These are phyloP conservation scores for Procambarus virginalis DNA, from an alignment of 1,140 invertebrate species.

Conservation along the genomic window DNA sequence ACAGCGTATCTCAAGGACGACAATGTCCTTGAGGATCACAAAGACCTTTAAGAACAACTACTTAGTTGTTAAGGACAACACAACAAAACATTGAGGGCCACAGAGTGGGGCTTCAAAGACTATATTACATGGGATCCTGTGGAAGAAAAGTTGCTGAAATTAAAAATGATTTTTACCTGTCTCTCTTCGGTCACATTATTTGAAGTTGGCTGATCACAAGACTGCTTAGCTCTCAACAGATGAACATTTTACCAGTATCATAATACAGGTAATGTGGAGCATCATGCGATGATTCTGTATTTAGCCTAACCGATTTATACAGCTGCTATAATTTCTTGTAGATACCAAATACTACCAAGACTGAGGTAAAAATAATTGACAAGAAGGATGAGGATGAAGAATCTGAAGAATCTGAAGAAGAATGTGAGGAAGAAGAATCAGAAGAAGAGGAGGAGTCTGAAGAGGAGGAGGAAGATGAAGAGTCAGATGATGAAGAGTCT, in stretches of 20 bases:
- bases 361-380: not conserved
- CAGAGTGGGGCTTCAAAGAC: too few relatives aligned
- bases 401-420: constrained; percentile 8
- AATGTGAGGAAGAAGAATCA: not conserved
- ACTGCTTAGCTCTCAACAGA: not conserved
- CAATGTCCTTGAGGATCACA: too few relatives aligned
- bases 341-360: constrained; percentile 17
- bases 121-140: too few relatives aligned
- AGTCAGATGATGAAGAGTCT: constrained; percentile 6
- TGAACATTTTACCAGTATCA: not conserved
- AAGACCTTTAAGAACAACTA: too few relatives aligned
- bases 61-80: too few relatives aligned
- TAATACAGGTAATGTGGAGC: not conserved
- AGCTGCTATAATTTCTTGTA: constrained; percentile 1
- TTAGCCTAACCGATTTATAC: not conserved
- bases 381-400: constrained; percentile 20
- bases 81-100: too few relatives aligned
- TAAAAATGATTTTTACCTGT: too few relatives aligned
- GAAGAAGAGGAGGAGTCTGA: not conserved
- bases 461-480: not conserved
- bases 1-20: too few relatives aligned
- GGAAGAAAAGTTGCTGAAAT: too few relatives aligned
- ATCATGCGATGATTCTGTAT: not conserved
- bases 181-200: too few relatives aligned
- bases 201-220: not conserved